Evolutionary conservation across 2,797 vertebrate genomes (phyloP), one percentile per base, ranked within the genome.

Genomic region (Paramormyrops hopkinsi): DNA sequence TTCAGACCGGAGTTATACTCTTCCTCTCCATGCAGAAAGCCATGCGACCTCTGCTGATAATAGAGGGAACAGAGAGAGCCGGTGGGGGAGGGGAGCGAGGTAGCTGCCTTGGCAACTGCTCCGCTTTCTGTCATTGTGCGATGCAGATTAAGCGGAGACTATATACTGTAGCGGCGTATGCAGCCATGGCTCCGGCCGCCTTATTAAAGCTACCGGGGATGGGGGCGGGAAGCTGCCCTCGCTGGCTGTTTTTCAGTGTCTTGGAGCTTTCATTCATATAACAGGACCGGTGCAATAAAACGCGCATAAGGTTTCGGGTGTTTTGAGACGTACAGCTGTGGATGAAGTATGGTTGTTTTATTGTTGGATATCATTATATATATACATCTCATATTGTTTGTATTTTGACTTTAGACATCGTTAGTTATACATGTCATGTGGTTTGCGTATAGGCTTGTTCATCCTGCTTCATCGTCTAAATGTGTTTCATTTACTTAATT

Each of bases 11-110:
- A 54, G 89, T 51, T 92, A 91, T 92, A 94, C 94, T 88, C 19
- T 56, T 91, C 87, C 93, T 88, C 87, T 89, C 93, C 91, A 87
- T 95, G 86, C 90, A 53, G 90, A 88, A 93, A 91, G 94, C 93
- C 92, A 94, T 93, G 95, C 96, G 96, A 95, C 96, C 95, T 95
- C 96, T 96, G 94, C 92, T 90, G 96, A 92, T 44, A 91, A 93
- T 85, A 91, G 90, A 62, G 62, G 95, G 92, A 93, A 92, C 56
- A 62, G 5, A 51, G 89, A 87, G 84, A 37, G 89, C 69, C 0
- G 25, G 22, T 25, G 82, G 82, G 85, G 69, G 44, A 17, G 53
- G 56, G 89, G 85, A 87, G 85, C 59, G 14, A 65, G 84, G 65
- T 69, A 88, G 86, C 88, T 62, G 88, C 46, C 89, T 82, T 88